Percentiles rank a stretch among this genome's conserved stretches.
Conservation (phyloP, 1,140 invertebrate genomes). For the Nasonia longicornis region DNA sequence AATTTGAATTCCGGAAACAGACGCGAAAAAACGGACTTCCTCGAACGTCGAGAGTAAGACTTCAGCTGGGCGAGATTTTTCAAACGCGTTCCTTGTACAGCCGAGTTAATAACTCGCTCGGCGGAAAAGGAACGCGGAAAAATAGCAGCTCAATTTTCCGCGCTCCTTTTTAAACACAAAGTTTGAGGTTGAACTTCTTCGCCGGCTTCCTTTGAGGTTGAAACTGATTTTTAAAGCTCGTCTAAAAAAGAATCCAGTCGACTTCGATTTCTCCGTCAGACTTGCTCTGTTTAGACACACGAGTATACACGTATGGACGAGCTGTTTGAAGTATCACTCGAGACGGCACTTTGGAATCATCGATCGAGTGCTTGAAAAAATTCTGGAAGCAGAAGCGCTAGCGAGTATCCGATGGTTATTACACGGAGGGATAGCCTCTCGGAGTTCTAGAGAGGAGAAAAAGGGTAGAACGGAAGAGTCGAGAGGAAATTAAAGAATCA, state of each 20-base stretch:
- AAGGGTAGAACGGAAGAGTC: not conserved
- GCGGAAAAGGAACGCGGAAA: not conserved
- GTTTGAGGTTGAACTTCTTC: not conserved
- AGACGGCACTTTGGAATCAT: not conserved
- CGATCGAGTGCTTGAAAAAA: constrained; percentile 4
- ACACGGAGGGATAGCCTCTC: not conserved
- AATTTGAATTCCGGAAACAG: too few species aligned
- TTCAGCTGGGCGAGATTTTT: not conserved
- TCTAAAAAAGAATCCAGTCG: not conserved
- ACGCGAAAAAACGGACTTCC: too few species aligned
- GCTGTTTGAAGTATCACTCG: not conserved
- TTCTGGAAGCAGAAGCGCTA: not conserved
- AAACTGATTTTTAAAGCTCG: not conserved
- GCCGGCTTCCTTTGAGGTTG: not conserved
- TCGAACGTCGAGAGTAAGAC: too few species aligned
- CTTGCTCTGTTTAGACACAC: not conserved
- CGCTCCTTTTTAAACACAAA: not conserved
- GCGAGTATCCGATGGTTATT: not conserved
- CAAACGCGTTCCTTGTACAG: too few species aligned
- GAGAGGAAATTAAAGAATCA: constrained; percentile 19
- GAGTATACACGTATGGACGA: not conserved
- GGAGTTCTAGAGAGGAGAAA: not conserved
- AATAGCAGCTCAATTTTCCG: not conserved
- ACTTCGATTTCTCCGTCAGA: not conserved
- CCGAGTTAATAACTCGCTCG: not conserved